phyloP scores from a whole-genome alignment of 2,113 vertebrate genomes.

The Ochotona curzoniae region DNA sequence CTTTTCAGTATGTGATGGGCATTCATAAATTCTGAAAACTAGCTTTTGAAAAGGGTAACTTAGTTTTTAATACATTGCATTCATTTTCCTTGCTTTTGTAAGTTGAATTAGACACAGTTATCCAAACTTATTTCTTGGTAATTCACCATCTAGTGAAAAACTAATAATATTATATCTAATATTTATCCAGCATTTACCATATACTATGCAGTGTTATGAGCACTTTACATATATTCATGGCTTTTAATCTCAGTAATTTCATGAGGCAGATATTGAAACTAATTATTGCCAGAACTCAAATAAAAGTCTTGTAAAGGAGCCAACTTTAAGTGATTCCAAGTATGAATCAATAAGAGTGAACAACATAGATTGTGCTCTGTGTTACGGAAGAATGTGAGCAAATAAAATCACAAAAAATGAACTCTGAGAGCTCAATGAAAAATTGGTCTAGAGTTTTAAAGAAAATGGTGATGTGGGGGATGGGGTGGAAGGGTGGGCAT shows the following conservation, averaged over 20 bases:
- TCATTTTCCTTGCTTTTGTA: conserved; percentile 14
- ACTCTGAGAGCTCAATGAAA: background rate
- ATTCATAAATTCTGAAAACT: background rate
- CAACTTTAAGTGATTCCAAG: background rate
- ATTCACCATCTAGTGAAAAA: background rate
- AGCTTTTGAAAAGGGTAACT: background rate
- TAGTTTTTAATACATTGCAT: conserved; percentile 10
- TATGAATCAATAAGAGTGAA: background rate
- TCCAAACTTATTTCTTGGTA: background rate
- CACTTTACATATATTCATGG: background rate
- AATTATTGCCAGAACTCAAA: background rate
- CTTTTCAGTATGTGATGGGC: background rate
- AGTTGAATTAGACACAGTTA: conserved; percentile 20
- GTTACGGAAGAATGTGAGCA: background rate
- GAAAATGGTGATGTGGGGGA: background rate
- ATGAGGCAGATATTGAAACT: background rate
- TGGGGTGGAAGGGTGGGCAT: background rate
- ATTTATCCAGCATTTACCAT: conserved; percentile 12
- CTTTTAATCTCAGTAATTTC: background rate
- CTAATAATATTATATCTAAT: background rate
- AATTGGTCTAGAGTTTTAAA: background rate
- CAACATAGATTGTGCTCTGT: background rate
- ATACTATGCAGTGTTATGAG: background rate
- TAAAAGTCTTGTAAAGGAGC: background rate
- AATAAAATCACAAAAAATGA: background rate